Evolutionary conservation across 2,113 vertebrate genomes (phyloP), one percentile per base, ranked within the genome.

Genomic region (Neogale vison): DNA sequence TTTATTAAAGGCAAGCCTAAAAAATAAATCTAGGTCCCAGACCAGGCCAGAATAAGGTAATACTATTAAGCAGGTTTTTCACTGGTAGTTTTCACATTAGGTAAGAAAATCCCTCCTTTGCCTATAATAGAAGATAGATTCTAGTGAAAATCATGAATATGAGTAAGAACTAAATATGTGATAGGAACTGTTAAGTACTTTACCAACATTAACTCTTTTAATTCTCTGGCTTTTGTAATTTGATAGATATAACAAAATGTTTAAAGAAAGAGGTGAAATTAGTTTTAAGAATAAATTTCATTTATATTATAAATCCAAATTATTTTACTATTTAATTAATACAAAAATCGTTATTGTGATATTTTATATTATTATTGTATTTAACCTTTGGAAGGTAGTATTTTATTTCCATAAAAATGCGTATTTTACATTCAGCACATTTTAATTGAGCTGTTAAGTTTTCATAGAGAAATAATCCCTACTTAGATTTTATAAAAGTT

Each of bases 81-180:
- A 82, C 5, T 45, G 11, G 13, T 42, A 69, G 61, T 15, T 6
- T 47, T 95, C 21, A 93, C 71, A 13, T 82, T 81, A 63, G 74
- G 79, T 94, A 94, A 88, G 39, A 67, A 91, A 93, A 76, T 93
- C 4, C 1, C 15, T 72, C 45, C 76, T 65, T 29, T 61, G 26
- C 8, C 13, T 59, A 67, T 83, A 47, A 65, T 12, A 55, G 18
- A 81, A 71, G 9, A 45, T 74, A 8, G 21, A 65, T 86, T 11
- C 39, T 94, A 14, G 6, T 71, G 39, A 91, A 91, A 91, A 72
- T 82, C 26, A 96, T 97, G 21, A 94, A 93, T 94, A 86, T 95
- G 65, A 50, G 86, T 94, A 79, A 79, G 12, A 93, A 7, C 7
- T 80, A 90, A 42, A 29, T 87, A 20, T 9, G 21, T 91, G 42